Evolutionary conservation across 2,888 invertebrate species (phyloP).

Genomic region (Rotaria socialis): DNA sequence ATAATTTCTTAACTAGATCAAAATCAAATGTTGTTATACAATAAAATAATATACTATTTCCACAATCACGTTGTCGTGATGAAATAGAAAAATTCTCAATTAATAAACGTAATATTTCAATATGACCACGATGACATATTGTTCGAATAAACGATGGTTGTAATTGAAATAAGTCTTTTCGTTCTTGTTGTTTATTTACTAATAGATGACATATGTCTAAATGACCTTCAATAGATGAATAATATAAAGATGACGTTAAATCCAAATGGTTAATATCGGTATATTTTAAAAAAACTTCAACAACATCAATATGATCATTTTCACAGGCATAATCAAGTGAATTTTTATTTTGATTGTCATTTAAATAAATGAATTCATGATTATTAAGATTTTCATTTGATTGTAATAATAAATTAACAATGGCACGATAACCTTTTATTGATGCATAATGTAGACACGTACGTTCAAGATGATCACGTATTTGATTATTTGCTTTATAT

Average conservation of each 20-base stretch:
- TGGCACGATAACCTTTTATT: conserved; percentile 18
- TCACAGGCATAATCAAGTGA: neutral
- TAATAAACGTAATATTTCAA: conserved; percentile 16
- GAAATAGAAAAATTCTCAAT: neutral
- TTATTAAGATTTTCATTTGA: neutral
- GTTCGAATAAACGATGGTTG: neutral
- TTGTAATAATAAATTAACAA: conserved; percentile 4
- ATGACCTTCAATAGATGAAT: conserved; percentile 19
- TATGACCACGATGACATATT: conserved; percentile 18
- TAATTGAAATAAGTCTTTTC: neutral
- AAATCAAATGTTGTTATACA: conserved; percentile 5
- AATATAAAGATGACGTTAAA: neutral
- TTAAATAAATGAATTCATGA: conserved; percentile 9
- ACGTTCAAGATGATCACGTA: neutral
- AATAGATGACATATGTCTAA: conserved; percentile 21
- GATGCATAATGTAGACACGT: conserved; percentile 28
- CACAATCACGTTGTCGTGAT: neutral
- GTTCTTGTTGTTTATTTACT: neutral
- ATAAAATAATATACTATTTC: conserved; percentile 16
- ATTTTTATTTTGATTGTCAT: neutral
- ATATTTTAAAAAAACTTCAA: conserved; percentile 4
- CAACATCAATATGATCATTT: conserved; percentile 4
- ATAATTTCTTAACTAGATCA: neutral
- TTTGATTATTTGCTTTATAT: neutral
- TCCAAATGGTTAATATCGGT: neutral